Base-by-base conservation (phyloP, 2,797 vertebrate genomes). In the Coranthus polyacanthus region DNA sequence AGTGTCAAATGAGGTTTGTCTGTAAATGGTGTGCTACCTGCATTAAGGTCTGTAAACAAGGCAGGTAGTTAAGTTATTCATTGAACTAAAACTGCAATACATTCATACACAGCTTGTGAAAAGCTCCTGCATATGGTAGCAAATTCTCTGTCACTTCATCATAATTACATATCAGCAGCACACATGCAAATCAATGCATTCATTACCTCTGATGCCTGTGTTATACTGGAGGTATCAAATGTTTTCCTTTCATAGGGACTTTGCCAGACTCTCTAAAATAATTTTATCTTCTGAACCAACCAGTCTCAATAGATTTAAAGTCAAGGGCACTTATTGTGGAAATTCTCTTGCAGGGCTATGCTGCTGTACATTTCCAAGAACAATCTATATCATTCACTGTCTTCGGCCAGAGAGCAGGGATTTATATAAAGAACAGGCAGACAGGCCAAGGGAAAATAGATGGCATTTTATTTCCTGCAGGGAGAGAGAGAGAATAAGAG, bases 311-410 rank as follows among this genome's bases (percentile, higher is more conserved):
- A 75, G 45, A 84, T 84, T 84, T 73, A 50, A 68, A 85, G 68
- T 75, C 75, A 86, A 84, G 78, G 81, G 71, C 82, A 82, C 82
- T 82, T 85, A 84, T 68, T 78, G 70, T 79, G 57, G 54, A 87
- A 80, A 86, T 74, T 76, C 72, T 83, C 68, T 78, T 77, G 39
- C 69, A 64, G 60, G 41, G 57, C 49, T 66, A 49, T 41, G 60
- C 72, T 67, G 64, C 79, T 84, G 75, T 79, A 84, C 80, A 82
- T 86, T 87, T 87, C 82, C 72, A 82, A 85, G 76, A 88, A 87
- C 84, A 83, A 88, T 89, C 85, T 83, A 87, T 90, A 88, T 88
- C 79, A 90, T 90, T 89, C 83, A 85, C 80, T 88, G 85, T 92
- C 89, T 81, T 75, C 12, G 44, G 69, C 83, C 85, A 81, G 84